Evolutionary conservation across 1,140 invertebrate genomes (phyloP), one percentile per base, ranked within the genome.

Genomic region (Rhagoletis zephyria): DNA sequence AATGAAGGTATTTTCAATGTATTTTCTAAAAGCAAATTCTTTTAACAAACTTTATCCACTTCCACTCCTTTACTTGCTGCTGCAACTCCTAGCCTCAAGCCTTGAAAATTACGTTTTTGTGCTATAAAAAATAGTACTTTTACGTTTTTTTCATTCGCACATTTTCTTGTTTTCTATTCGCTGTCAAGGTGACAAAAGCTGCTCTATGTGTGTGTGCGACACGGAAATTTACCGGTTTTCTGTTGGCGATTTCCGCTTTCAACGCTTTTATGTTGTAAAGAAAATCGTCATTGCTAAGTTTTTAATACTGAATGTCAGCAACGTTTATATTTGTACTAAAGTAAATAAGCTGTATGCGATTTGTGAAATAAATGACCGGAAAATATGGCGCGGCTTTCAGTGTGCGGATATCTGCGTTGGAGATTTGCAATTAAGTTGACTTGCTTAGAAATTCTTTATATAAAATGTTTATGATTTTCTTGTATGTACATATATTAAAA

Each of bases 351-450:
- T 16, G 40, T 40, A 45, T 45, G 64, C 19, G 40, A 67, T 30
- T 67, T 67, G 10, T 67, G 7, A 67, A 67, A 67, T 67, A 67
- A 67, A 67, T 10, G 64, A 67, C 7, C 64, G 64, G 64, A 74
- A 16, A 45, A 48, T 48, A 74, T 74, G 10, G 45, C 10, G 45
- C 14, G 10, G 14, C 40, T 16, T 42, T 45, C 19, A 45, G 61
- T 4, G 61, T 63, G 16, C 10, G 16, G 12, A 14, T 56, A 56
- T 56, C 1, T 56, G 51, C 51, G 2, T 56, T 5, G 51, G 10
- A 56, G 2, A 3, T 56, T 7, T 56, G 10, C 5, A 56, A 56
- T 10, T 56, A 7, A 56, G 51, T 10, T 7, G 51, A 5, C 51
- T 56, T 7, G 51, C 51, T 7, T 56, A 56, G 9, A 56, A 56